Base-by-base conservation (phyloP, 1,140 invertebrate species). In the Drosophila kikkawai region DNA sequence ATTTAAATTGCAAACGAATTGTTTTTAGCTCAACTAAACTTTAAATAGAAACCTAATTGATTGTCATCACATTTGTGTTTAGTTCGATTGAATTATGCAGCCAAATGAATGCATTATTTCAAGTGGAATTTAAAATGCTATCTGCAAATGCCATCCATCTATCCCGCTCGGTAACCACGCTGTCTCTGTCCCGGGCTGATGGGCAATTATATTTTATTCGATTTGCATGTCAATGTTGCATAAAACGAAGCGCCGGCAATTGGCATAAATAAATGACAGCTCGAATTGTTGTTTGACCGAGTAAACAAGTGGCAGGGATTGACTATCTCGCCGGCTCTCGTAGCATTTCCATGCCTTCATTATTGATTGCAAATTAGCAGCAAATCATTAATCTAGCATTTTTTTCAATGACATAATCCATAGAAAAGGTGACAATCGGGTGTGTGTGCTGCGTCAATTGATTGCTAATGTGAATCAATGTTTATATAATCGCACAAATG, bases 211-310 rank as follows among this genome's bases (percentile, higher is more conserved):
- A 78, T 78, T 77, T 69, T 78, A 68, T 68, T 77, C 66, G 73
- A 66, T 79, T 82, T 87, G 84, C 84, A 87, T 87, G 84, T 87
- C 75, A 84, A 68, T 64, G 48, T 64, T 88, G 84, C 80, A 86
- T 86, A 87, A 86, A 66, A 59, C 59, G 50, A 51, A 79, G 59
- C 67, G 64, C 60, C 79, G 61, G 57, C 79, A 81, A 82, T 74
- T 83, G 80, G 63, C 75, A 82, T 61, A 84, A 67, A 83, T 61
- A 78, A 86, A 79, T 79, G 75, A 79, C 79, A 85, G 81, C 55
- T 71, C 29, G 60, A 63, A 60, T 82, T 41, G 68, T 74, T 83
- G 84, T 86, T 86, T 87, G 83, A 78, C 61, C 74, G 78, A 82
- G 75, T 77, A 86, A 86, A 86, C 83, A 86, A 83, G 67, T 45